Evolutionary conservation across 2,113 vertebrate genomes (phyloP).

Genomic region (Eidolon helvum): DNA sequence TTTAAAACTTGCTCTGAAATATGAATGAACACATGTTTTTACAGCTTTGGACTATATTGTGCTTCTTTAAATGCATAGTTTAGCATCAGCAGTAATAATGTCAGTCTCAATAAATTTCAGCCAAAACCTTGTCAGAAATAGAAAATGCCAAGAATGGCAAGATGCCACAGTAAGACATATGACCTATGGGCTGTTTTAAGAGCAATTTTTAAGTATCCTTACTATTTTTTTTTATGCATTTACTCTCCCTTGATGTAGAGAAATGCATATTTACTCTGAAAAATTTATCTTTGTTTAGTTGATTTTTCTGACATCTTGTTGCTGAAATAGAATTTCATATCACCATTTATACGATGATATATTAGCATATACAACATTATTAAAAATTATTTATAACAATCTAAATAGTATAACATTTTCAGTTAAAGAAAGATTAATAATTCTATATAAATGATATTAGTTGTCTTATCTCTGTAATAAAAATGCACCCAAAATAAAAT

Average conservation of each 20-base stretch:
- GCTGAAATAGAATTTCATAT: neutral
- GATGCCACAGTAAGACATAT: neutral
- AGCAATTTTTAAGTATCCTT: neutral
- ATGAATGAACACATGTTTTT: neutral
- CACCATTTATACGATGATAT: neutral
- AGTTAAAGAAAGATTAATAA: neutral
- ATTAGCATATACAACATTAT: neutral
- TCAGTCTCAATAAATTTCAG: neutral
- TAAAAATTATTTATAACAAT: neutral
- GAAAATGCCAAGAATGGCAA: slow-evolving; percentile 15
- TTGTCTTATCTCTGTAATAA: neutral
- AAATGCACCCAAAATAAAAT: neutral
- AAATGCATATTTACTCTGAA: slow-evolving; percentile 55
- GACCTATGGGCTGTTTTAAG: neutral
- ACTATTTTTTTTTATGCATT: neutral
- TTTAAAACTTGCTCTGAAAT: slow-evolving; percentile 3
- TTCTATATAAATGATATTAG: neutral
- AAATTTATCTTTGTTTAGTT: neutral
- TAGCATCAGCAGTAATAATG: neutral
- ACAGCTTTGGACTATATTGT: neutral
- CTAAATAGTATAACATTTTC: neutral
- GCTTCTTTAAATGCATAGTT: neutral
- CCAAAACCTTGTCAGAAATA: neutral
- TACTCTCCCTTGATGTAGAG: neutral
- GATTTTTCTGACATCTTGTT: slow-evolving; percentile 14